Conservation (phyloP, 2,797 vertebrate species). For the Phalloptychus januarius region DNA sequence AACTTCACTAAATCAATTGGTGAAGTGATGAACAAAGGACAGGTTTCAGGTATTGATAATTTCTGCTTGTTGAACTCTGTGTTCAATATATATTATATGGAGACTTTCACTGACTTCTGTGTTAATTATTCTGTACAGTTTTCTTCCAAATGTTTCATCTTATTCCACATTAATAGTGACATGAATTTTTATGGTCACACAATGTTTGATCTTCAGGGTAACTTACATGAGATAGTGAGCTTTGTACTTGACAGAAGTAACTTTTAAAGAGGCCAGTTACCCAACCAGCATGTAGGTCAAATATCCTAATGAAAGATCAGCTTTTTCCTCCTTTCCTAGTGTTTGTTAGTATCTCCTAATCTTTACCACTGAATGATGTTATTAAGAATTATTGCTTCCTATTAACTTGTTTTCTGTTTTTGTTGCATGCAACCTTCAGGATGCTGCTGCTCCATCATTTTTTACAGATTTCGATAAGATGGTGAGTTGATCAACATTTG, state of each 20-base stretch:
- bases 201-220: not conserved
- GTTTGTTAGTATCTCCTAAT: not conserved
- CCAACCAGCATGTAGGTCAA: not conserved
- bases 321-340: not conserved
- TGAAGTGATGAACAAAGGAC: not conserved
- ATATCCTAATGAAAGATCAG: not conserved
- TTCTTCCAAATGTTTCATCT: not conserved
- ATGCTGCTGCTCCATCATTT: slow-evolving; percentile 64
- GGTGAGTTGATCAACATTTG: slow-evolving; percentile 66
- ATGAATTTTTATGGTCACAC: not conserved
- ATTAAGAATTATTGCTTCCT: not conserved
- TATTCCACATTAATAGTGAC: not conserved
- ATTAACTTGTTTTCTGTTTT: slow-evolving; percentile 23
- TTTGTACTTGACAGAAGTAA: not conserved
- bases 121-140: not conserved
- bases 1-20: slow-evolving; percentile 42
- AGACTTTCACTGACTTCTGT: not conserved
- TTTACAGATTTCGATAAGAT: slow-evolving; percentile 79
- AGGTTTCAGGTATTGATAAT: not conserved
- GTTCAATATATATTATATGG: not conserved
- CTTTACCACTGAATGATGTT: not conserved
- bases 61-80: not conserved
- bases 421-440: slow-evolving; percentile 54
- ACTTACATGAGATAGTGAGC: not conserved
- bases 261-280: not conserved